Evolutionary conservation across 2,113 vertebrate genomes (phyloP), one percentile per base, ranked within the genome.

Genomic region (Tautogolabrus adspersus): DNA sequence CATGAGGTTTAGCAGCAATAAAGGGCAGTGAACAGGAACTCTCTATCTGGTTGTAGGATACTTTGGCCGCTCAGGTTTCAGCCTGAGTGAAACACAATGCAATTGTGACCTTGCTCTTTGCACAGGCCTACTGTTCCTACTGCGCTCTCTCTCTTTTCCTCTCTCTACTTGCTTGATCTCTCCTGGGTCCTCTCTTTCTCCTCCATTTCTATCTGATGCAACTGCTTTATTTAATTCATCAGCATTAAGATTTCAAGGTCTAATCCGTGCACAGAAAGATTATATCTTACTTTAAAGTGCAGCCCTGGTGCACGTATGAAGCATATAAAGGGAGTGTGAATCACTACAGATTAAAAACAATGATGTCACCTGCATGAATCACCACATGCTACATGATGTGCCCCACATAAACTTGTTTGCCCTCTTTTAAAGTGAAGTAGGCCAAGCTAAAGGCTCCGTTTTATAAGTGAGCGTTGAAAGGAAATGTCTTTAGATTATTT

Each of bases 41-140:
- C 9, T 75, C 55, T 73, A 44, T 60, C 55, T 79, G 75, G 66
- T 74, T 62, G 85, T 66, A 70, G 81, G 87, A 79, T 81, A 84
- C 82, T 86, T 57, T 62, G 71, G 62, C 64, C 46, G 63, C 81
- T 92, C 90, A 82, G 83, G 88, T 94, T 95, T 90, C 92, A 90
- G 62, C 64, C 84, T 46, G 66, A 77, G 69, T 83, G 90, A 91
- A 92, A 94, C 84, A 87, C 87, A 91, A 93, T 90, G 87, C 89
- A 89, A 67, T 86, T 49, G 77, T 77, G 90, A 89, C 84, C 84
- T 89, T 81, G 44, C 84, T 91, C 72, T 83, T 82, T 75, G 71
- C 85, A 60, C 69, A 72, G 72, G 72, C 72, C 84, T 57, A 81
- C 80, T 30, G 15, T 34, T 72, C 58, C 69, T 73, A 52, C 46